Conservation (phyloP, 2,797 vertebrate genomes). For the Pseudochirops cupreus region DNA sequence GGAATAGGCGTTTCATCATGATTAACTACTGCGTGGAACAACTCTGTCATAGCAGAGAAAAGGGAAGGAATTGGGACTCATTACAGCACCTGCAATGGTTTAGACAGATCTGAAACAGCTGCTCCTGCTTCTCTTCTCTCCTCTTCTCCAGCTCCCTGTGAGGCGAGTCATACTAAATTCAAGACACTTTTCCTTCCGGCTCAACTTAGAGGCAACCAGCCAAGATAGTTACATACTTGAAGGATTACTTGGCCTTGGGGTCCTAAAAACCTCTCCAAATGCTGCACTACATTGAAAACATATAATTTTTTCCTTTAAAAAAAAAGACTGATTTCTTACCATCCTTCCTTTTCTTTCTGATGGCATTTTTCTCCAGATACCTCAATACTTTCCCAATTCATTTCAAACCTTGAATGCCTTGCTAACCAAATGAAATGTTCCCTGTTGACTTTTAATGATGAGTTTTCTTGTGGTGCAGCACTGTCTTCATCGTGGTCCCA, state of each 20-base stretch:
- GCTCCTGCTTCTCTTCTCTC: neutral
- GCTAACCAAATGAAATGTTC: neutral
- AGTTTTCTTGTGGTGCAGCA: neutral
- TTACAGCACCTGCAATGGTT: neutral
- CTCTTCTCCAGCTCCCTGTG: neutral
- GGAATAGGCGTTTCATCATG: neutral
- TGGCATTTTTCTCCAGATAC: neutral
- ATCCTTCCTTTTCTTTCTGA: neutral
- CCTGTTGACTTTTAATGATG: neutral
- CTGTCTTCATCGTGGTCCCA: neutral
- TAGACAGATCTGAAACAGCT: neutral
- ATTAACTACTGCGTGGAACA: neutral
- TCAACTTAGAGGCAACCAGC: neutral
- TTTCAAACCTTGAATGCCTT: neutral
- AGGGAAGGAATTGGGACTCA: neutral
- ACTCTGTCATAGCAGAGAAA: neutral
- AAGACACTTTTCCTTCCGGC: slow-evolving; percentile 17
- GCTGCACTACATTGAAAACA: neutral
- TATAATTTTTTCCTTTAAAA: neutral
- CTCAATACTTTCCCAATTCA: neutral
- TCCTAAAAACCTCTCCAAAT: neutral
- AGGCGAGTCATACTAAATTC: neutral
- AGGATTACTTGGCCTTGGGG: neutral
- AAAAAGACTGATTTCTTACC: neutral
- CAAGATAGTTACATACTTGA: neutral